Evolutionary conservation across 2,888 invertebrate species (phyloP).

Genomic region (Meiosimyza decipiens): DNA sequence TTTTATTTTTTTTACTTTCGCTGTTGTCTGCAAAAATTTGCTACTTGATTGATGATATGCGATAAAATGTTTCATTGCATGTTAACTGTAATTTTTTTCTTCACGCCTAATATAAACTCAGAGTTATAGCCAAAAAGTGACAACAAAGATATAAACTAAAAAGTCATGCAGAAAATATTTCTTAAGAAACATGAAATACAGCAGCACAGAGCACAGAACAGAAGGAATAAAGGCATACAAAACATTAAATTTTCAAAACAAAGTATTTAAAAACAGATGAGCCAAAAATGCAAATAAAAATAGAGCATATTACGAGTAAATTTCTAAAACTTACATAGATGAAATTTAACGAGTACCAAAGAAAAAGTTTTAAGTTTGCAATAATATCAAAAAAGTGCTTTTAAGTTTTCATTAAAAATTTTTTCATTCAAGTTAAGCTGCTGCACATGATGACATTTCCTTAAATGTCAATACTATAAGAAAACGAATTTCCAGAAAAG

Average conservation of each 20-base stretch:
- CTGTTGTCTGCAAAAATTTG: background rate
- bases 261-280: constrained; percentile 31
- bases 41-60: constrained; percentile 60
- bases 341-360: no score
- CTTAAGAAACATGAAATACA: background rate
- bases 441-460: background rate
- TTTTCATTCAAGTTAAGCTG: background rate
- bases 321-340: background rate
- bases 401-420: background rate
- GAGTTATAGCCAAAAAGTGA: constrained; percentile 8
- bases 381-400: background rate
- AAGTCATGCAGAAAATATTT: background rate
- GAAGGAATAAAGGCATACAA: constrained; percentile 1
- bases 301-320: background rate
- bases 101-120: constrained; percentile 30
- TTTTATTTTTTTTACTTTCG: constrained; percentile 1
- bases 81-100: constrained; percentile 9
- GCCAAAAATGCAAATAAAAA: background rate
- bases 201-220: no score
- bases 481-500: no score
- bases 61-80: constrained; percentile 63
- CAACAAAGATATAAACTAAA: constrained; percentile 1
- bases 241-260: background rate
- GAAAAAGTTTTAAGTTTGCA: background rate
- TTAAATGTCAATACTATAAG: background rate